Conservation (phyloP, 2,888 invertebrate species). For the Carcina quercana region DNA sequence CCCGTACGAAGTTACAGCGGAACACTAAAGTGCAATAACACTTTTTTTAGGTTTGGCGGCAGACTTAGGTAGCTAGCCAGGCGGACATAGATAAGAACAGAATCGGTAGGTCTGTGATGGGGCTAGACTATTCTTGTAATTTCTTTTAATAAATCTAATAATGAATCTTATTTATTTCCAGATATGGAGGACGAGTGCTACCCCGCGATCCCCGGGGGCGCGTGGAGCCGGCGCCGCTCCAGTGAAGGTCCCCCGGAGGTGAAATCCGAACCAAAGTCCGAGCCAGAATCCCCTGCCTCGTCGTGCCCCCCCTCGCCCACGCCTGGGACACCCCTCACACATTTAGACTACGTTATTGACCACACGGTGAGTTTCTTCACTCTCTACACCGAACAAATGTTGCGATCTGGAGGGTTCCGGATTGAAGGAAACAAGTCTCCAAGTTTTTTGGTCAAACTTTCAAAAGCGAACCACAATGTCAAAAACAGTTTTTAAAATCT, state of each 20-base stretch:
- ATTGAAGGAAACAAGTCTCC: too few species aligned
- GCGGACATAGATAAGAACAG: too few species aligned
- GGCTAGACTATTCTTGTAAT: background rate
- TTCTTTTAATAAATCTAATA: background rate
- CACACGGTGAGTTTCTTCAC: constrained; percentile 76
- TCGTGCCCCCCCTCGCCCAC: constrained; percentile 83
- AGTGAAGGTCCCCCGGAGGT: constrained; percentile 65
- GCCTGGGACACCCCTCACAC: constrained; percentile 69
- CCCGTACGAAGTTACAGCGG: too few species aligned
- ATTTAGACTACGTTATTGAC: constrained; percentile 77
- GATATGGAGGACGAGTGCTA: constrained; percentile 95
- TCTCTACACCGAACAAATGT: too few species aligned
- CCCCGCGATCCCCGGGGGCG: constrained; percentile 83
- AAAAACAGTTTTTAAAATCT: too few species aligned
- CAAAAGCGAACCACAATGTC: too few species aligned
- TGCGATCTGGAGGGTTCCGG: too few species aligned
- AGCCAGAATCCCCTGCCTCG: constrained; percentile 81
- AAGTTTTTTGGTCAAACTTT: too few species aligned
- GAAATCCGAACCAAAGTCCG: constrained; percentile 85
- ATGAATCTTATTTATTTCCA: constrained; percentile 45
- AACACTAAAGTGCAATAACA: too few species aligned
- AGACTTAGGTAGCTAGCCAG: too few species aligned
- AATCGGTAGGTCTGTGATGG: too few species aligned
- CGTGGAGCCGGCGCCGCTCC: constrained; percentile 55
- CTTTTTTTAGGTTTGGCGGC: too few species aligned